Conservation (phyloP, 2,113 vertebrate genomes). For the Centrocercus urophasianus region DNA sequence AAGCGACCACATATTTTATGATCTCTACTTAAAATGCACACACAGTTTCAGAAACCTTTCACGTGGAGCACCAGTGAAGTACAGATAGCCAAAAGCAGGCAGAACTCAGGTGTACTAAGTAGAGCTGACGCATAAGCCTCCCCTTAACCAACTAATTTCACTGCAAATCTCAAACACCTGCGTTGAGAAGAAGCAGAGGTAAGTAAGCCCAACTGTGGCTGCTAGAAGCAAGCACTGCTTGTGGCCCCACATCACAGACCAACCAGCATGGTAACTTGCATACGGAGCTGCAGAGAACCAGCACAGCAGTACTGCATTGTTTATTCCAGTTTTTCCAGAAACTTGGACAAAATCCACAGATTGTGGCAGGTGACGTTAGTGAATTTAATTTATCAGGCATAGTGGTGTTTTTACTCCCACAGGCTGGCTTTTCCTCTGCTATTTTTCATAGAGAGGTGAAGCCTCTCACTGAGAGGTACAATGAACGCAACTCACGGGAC, state of each 20-base stretch:
- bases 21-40: background rate
- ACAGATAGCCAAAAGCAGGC: background rate
- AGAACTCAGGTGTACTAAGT: background rate
- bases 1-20: background rate
- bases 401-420: rapidly evolving
- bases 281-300: rapidly evolving
- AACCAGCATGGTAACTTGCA: background rate
- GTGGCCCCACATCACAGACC: background rate
- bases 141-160: background rate
- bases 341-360: background rate
- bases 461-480: background rate
- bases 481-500: background rate
- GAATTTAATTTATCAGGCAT: rapidly evolving
- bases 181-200: background rate
- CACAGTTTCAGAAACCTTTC: background rate
- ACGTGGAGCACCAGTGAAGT: background rate
- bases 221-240: rapidly evolving
- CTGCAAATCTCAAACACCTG: background rate
- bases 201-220: background rate
- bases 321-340: background rate
- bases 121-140: background rate
- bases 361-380: background rate
- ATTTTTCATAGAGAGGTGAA: background rate
- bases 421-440: background rate
- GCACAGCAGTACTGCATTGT: background rate